phyloP scores from a whole-genome alignment of 2,888 invertebrate genomes.

The Phasia obesa region DNA sequence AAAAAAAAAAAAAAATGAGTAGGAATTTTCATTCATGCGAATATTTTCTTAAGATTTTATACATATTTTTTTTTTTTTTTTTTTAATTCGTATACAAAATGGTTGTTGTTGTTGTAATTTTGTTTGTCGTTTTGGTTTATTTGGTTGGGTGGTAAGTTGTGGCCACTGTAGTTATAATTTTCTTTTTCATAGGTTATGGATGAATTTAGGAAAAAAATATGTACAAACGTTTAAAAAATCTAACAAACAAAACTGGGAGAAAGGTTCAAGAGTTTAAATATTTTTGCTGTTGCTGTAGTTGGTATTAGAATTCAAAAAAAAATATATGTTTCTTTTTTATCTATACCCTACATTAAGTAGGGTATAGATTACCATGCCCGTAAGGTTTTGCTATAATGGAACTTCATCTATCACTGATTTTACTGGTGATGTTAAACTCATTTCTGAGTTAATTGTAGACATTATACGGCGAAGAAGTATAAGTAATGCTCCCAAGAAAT shows the following conservation, averaged over 20 bases:
- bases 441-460: too few species aligned
- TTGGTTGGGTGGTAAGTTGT: conserved; percentile 48
- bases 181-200: conserved; percentile 50
- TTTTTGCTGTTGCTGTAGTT: conserved; percentile 33
- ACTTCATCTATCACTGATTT: too few species aligned
- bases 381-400: too few species aligned
- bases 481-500: too few species aligned
- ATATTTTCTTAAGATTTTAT: conserved; percentile 34
- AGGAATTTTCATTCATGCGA: conserved; percentile 70
- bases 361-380: too few species aligned
- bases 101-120: conserved; percentile 27
- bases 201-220: conserved; percentile 20
- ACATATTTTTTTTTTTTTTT: conserved; percentile 38
- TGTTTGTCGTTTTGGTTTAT: conserved; percentile 37
- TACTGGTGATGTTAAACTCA: too few species aligned
- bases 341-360: background rate
- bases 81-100: conserved; percentile 8
- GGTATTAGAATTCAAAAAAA: conserved; percentile 2
- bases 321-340: conserved; percentile 6
- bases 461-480: too few species aligned
- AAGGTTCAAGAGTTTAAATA: conserved; percentile 67
- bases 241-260: conserved; percentile 55
- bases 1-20: conserved; percentile 38
- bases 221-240: background rate
- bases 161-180: conserved; percentile 32